These are phyloP conservation scores for Lithophane leautieri DNA, from an alignment of 2,888 invertebrate genomes.

Conservation along the genomic window DNA sequence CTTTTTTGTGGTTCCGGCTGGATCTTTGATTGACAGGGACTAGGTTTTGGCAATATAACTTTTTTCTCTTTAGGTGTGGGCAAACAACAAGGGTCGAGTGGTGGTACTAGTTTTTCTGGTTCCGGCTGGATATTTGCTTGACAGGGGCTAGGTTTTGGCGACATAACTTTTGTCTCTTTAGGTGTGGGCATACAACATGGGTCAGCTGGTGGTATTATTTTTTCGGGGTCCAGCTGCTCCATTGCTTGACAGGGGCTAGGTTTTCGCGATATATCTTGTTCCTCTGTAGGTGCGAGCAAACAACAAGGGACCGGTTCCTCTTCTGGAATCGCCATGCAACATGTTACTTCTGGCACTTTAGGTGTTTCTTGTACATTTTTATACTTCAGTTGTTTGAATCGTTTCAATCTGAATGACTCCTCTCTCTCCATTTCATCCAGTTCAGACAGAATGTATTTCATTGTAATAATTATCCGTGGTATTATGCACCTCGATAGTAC, in stretches of 20 bases:
- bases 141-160: background rate
- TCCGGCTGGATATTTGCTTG: background rate
- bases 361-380: background rate
- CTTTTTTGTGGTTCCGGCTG: background rate
- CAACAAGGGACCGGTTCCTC: too few relatives aligned
- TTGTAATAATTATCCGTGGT: constrained; percentile 20
- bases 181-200: background rate
- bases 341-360: too few relatives aligned
- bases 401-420: constrained; percentile 37
- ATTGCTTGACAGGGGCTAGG: too few relatives aligned
- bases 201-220: too few relatives aligned
- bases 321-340: too few relatives aligned
- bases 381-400: constrained; percentile 39
- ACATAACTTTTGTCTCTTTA: background rate
- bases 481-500: constrained; percentile 58
- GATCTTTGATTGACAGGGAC: background rate
- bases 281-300: background rate
- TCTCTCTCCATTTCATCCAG: constrained; percentile 58
- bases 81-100: too few relatives aligned
- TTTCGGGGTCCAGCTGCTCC: background rate
- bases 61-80: background rate
- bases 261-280: background rate
- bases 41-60: background rate
- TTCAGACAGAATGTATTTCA: constrained; percentile 11
- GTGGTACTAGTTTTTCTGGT: background rate